Conservation (phyloP, 2,888 invertebrate genomes). For the Heteromyza rotundicornis region DNA sequence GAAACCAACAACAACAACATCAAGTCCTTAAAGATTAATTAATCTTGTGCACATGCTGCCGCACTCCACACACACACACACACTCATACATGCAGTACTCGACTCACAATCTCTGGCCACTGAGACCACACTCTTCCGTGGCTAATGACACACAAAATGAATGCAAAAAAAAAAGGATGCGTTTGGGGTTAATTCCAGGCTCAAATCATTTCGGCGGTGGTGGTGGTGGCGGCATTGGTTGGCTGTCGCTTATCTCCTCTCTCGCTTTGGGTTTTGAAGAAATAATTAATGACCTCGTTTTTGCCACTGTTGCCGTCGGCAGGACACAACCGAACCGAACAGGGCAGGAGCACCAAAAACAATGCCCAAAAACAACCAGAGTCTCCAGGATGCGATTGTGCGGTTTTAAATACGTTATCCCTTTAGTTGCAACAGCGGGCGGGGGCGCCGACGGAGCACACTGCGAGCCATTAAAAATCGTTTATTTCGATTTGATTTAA, state of each 20-base stretch:
- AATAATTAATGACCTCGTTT: constrained; percentile 63
- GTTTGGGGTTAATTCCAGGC: constrained; percentile 45
- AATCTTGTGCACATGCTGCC: constrained; percentile 56
- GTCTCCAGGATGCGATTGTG: constrained; percentile 15
- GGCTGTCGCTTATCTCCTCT: constrained; percentile 52
- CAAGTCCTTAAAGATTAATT: constrained; percentile 61
- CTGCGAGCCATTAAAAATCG: constrained; percentile 59
- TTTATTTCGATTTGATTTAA: constrained; percentile 64
- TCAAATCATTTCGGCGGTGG: constrained; percentile 9
- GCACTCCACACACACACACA: constrained; percentile 23
- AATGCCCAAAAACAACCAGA: too few relatives aligned
- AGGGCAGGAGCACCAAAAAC: too few relatives aligned
- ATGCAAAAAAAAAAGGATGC: constrained; percentile 45
- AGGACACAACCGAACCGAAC: too few relatives aligned
- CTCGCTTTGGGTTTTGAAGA: constrained; percentile 59
- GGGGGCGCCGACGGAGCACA: constrained; percentile 15
- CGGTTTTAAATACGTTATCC: constrained; percentile 16
- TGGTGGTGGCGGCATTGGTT: constrained; percentile 3
- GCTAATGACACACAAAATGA: constrained; percentile 58
- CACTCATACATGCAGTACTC: constrained; percentile 18
- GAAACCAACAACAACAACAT: constrained; percentile 1
- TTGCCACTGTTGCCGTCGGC: constrained; percentile 44
- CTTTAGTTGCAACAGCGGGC: too few relatives aligned
- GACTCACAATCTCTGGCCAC: constrained; percentile 34
- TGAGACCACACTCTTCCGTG: constrained; percentile 28